These are phyloP conservation scores for Pharmacophagus antenor DNA, from an alignment of 2,888 invertebrate genomes.

Conservation along the genomic window DNA sequence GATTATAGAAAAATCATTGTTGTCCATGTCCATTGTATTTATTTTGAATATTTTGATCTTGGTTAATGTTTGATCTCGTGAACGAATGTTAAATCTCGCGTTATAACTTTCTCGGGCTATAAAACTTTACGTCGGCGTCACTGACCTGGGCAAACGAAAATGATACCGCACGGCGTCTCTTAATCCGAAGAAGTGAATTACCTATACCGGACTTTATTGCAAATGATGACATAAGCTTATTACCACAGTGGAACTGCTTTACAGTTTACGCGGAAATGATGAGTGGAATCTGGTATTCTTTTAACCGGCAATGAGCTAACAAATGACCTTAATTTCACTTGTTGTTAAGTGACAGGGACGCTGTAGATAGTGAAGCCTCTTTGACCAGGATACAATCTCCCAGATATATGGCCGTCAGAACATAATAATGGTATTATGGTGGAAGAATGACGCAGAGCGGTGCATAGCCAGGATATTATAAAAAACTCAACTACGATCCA, in stretches of 20 bases:
- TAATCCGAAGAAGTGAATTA: conserved; percentile 2
- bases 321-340: too few species aligned
- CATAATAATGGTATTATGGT: too few species aligned
- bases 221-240: conserved; percentile 1
- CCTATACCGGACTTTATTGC: background rate
- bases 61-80: background rate
- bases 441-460: too few species aligned
- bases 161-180: background rate
- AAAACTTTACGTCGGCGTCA: conserved; percentile 1
- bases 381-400: too few species aligned
- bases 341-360: too few species aligned
- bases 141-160: conserved; percentile 5
- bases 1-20: too few species aligned
- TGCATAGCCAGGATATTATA: too few species aligned
- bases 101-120: conserved; percentile 1
- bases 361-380: too few species aligned
- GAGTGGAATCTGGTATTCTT: too few species aligned
- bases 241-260: background rate
- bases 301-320: too few species aligned
- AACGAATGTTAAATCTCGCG: background rate
- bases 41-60: background rate
- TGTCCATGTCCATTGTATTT: background rate
- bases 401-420: too few species aligned
- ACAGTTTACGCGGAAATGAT: background rate
- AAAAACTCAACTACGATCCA: too few species aligned